Base-by-base conservation (phyloP, 2,888 invertebrate species). In the Cephus spinipes region DNA sequence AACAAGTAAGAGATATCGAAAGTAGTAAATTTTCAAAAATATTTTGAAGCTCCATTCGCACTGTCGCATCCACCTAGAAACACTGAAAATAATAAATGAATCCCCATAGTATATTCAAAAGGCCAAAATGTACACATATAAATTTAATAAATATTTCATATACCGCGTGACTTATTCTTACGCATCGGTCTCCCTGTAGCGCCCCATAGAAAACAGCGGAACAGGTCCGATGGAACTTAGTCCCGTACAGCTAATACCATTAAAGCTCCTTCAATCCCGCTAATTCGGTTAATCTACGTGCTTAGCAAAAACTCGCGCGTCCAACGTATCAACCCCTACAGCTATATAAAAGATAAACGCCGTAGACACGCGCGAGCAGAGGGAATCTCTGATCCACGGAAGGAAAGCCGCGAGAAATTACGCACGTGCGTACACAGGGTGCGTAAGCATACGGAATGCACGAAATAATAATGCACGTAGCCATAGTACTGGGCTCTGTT, bases 371-470 rank as follows among this genome's bases (percentile, higher is more conserved):
- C 55, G 55, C 9, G 23, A 9, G 3, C 55, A 23, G 23, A 23
- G 55, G 23, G 55, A 55, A 55, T 23, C 55, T 9, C 55, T 9
- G 1, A 23, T 55, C 0, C 9, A 2, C 2, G 55, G 23, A 55
- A 23, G 23, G 6, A 55, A 55, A 55, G 2, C 55, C 55, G 6
- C 9, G 15, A 55, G 55, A 55, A 55, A 23, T 9, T 55, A 55
- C 55, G 71, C 33, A 71, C 71, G 71, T 33, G 71, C 71, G 71
- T 71, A 71, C 31, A 71, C 71, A 23, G 74, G 71, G 68, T 69
- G 73, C 76, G 69, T 73, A 55, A 15, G 74, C 73, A 36, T 77
- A 40, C 33, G 77, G 9, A 55, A 32, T 71, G 71, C 12, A 23
- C 31, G 77, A 55, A 55, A 55, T 55, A 55, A 55, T 55, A 55